Base-by-base conservation (phyloP, 1,140 invertebrate species). In the Cotesia chilonis region DNA sequence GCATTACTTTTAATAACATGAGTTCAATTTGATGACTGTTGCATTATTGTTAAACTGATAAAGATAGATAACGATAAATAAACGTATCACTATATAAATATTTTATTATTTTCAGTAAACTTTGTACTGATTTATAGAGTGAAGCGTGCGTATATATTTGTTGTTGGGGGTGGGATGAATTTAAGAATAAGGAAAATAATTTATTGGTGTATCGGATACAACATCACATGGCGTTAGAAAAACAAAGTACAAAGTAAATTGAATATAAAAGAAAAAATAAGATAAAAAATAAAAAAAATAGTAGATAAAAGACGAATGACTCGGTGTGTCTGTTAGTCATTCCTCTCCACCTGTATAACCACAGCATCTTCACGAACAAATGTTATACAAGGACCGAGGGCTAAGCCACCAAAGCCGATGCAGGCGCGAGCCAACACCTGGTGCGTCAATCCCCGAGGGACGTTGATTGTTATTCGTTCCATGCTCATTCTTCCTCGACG, bases 381-480 rank as follows among this genome's bases (percentile, higher is more conserved):
- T 61, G 65, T 4, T 68, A 54, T 52, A 63, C 55, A 36, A 55
- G 66, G 36, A 54, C 36, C 35, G 81, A 82, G 79, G 76, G 78
- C 82, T 85, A 84, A 85, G 84, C 84, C 83, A 76, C 78, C 76
- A 72, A 72, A 72, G 71, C 71, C 65, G 71, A 72, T 72, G 71
- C 71, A 82, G 81, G 82, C 80, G 83, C 84, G 83, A 81, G 80
- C 82, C 79, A 72, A 75, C 84, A 85, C 84, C 84, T 85, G 84
- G 84, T 85, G 84, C 84, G 77, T 80, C 78, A 79, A 81, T 47
- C 84, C 84, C 81, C 78, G 78, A 68, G 82, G 82, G 84, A 84
- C 81, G 68, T 78, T 79, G 78, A 79, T 83, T 84, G 80, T 81
- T 84, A 84, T 85, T 85, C 83, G 81, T 80, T 77, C 77, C 79